Conservation (phyloP, 1,140 invertebrate genomes). For the Drosophila parvula region DNA sequence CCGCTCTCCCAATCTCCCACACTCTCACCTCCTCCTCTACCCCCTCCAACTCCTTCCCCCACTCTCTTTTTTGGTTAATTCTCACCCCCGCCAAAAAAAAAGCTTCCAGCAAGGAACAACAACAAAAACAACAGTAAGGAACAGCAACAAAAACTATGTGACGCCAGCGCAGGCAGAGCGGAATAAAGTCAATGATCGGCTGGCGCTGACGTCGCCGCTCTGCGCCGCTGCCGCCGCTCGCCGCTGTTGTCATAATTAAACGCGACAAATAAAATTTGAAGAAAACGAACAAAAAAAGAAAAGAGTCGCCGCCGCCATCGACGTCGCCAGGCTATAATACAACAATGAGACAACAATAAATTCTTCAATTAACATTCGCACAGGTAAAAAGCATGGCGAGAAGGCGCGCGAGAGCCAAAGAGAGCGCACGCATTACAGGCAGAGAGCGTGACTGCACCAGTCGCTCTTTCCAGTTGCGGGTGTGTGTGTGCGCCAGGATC, state of each 20-base stretch:
- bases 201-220: slow-evolving; percentile 35
- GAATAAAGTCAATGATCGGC: slow-evolving; percentile 73
- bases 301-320: slow-evolving; percentile 41
- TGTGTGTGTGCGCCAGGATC: slow-evolving; percentile 62
- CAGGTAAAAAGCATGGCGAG: slow-evolving; percentile 71
- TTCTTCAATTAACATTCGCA: slow-evolving; percentile 82
- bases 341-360: slow-evolving; percentile 81
- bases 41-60: background rate
- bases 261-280: slow-evolving; percentile 81
- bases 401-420: slow-evolving; percentile 26
- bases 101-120: slow-evolving; percentile 7
- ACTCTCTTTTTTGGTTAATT: slow-evolving; percentile 1
- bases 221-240: slow-evolving; percentile 10
- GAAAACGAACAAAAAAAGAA: slow-evolving; percentile 44
- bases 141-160: slow-evolving; percentile 41
- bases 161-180: slow-evolving; percentile 46
- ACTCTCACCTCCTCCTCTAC: background rate
- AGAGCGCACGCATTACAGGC: slow-evolving; percentile 1
- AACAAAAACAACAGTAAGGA: slow-evolving; percentile 34
- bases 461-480: slow-evolving; percentile 7
- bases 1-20: slow-evolving; percentile 10
- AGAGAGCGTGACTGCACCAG: slow-evolving; percentile 41
- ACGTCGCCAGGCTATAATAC: slow-evolving; percentile 69
- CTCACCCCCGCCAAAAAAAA: slow-evolving; percentile 31
- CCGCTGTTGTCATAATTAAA: slow-evolving; percentile 77